Conservation (phyloP, 2,797 vertebrate genomes). For the Phrynocephalus forsythii region DNA sequence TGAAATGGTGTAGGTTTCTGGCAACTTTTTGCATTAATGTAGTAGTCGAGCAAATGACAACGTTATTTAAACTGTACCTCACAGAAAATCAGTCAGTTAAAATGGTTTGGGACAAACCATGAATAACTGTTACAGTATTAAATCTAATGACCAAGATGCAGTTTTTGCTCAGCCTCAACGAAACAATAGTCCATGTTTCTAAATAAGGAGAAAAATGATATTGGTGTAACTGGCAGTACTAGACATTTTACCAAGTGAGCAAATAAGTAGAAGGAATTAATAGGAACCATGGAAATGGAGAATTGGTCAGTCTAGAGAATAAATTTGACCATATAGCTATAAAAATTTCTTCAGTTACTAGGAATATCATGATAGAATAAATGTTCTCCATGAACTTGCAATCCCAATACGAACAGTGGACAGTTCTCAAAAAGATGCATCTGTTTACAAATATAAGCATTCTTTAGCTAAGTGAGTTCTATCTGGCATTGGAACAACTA, state of each 20-base stretch:
- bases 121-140: slow-evolving; percentile 61
- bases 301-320: background rate
- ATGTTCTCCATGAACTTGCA: background rate
- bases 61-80: slow-evolving; percentile 42
- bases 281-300: background rate
- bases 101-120: slow-evolving; percentile 46
- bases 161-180: slow-evolving; percentile 44
- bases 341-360: background rate
- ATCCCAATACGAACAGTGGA: background rate
- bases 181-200: slow-evolving; percentile 13
- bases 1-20: slow-evolving; percentile 61
- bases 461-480: background rate
- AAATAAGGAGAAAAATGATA: slow-evolving; percentile 4
- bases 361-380: background rate
- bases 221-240: no score
- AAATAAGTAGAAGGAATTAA: background rate
- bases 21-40: background rate
- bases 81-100: slow-evolving; percentile 61
- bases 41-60: slow-evolving; percentile 61
- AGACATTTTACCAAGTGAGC: background rate
- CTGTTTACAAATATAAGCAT: background rate
- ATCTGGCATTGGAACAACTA: background rate
- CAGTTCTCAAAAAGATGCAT: background rate
- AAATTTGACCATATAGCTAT: background rate
- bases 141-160: slow-evolving; percentile 54